Percentiles rank a stretch among this genome's conserved stretches.
Conservation (phyloP, 2,888 invertebrate species). For the Aphidius colemani region DNA sequence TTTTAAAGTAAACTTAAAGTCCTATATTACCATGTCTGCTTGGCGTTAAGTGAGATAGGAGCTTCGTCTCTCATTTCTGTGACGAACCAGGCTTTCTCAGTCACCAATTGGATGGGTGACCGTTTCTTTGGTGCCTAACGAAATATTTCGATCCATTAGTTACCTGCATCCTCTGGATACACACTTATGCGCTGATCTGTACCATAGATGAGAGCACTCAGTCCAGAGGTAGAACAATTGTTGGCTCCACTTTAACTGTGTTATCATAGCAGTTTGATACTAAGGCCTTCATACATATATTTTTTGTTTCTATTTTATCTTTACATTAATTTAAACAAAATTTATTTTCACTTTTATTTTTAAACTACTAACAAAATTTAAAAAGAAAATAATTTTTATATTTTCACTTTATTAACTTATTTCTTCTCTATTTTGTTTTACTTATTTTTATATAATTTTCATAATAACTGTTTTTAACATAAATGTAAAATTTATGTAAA, state of each 20-base stretch:
- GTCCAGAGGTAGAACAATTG: conserved; percentile 33
- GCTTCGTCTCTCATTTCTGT: background rate
- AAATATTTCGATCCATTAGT: conserved; percentile 32
- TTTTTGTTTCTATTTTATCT: background rate
- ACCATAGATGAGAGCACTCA: conserved; percentile 27
- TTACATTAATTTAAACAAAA: background rate
- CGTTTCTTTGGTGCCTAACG: conserved; percentile 7
- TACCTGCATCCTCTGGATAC: conserved; percentile 21
- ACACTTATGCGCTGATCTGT: conserved; percentile 21
- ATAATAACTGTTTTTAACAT: too few species aligned
- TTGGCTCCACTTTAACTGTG: conserved; percentile 36
- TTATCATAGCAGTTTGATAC: conserved; percentile 30
- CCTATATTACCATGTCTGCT: too few species aligned
- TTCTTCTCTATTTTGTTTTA: too few species aligned
- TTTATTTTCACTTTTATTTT: too few species aligned
- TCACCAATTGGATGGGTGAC: conserved; percentile 29
- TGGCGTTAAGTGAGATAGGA: background rate
- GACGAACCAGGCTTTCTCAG: background rate
- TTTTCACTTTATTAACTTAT: too few species aligned
- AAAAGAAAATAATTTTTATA: too few species aligned
- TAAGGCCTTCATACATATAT: conserved; percentile 33
- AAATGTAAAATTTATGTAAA: too few species aligned
- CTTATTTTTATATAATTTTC: too few species aligned
- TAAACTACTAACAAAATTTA: too few species aligned
- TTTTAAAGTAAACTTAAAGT: too few species aligned